Evolutionary conservation across 1,140 invertebrate genomes (phyloP), one percentile per base, ranked within the genome.

Genomic region (Megalopta genalis): DNA sequence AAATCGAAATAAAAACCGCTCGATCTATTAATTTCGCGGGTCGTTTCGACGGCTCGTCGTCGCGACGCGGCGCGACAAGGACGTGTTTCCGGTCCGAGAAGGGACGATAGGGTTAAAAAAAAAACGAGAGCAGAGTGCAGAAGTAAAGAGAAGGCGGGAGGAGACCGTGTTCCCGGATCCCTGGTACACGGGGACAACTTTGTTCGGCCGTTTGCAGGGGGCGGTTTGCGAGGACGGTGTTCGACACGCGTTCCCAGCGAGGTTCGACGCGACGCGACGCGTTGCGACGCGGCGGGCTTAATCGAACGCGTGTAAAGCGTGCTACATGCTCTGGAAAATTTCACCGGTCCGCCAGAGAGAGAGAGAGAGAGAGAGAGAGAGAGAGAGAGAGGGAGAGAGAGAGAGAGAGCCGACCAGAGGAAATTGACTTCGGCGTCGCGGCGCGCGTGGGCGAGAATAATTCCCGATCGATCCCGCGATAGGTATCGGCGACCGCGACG

Each of bases 381-480:
- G 49, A 7, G 49, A 52, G 14, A 18, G 49, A 18, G 4, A 52
- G 12, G 1, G 49, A 18, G 49, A 52, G 14, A 18, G 49, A 18
- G 4, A 52, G 12, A 0, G 49, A 18, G 49, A 52, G 16, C 42
- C 42, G 62, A 64, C 14, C 49, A 18, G n/a, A 62, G 60, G 4
- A 18, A 57, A 57, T 69, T 65, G 74, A 77, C 64, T 76, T 68
- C 62, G 60, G 77, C 70, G 54, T 74, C 59, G 52, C 65, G 52
- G 49, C 18, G 8, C 59, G 52, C 65, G 52, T 32, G 8, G 8
- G 54, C n/a, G 75, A 32, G 81, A 71, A 84, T 84, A 79, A 82
- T 72, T 27, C 23, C 59, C 69, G 65, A 83, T 83, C 82, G 81
- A 83, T 79, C 54, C 42, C 79, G 21, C 18, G 49, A 32, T 52